Evolutionary conservation across 2,888 invertebrate species (phyloP).

Genomic region (Ophion ventricosus): DNA sequence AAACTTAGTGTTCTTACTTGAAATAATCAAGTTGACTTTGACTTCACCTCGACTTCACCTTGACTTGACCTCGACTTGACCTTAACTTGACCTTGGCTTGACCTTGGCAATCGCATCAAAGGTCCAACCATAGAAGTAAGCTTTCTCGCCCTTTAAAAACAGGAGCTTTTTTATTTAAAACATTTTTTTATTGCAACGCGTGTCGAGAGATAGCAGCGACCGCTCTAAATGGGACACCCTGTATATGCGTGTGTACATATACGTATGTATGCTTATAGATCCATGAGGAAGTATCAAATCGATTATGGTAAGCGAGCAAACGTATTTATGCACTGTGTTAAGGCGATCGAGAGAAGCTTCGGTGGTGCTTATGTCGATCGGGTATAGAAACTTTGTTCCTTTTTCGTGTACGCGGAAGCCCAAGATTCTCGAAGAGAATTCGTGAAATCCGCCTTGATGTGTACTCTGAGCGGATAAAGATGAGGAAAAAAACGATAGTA

Average conservation of each 20-base stretch:
- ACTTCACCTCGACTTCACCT: too few species aligned
- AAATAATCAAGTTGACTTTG: too few species aligned
- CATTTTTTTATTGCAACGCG: neutral
- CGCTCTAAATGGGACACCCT: neutral
- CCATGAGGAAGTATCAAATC: slow-evolving; percentile 65
- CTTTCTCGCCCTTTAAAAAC: too few species aligned
- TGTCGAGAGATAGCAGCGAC: neutral
- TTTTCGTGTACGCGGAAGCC: slow-evolving; percentile 3
- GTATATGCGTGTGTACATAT: neutral
- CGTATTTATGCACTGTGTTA: slow-evolving; percentile 54
- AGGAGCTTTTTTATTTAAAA: neutral
- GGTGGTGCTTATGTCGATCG: slow-evolving; percentile 32
- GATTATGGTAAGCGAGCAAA: slow-evolving; percentile 65
- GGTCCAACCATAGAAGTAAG: too few species aligned
- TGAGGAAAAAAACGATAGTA: slow-evolving; percentile 1
- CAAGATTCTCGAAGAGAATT: slow-evolving; percentile 45
- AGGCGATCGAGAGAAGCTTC: slow-evolving; percentile 43
- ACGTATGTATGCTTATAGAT: neutral
- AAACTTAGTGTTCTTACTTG: too few species aligned
- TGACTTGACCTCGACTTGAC: too few species aligned
- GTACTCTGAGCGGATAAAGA: slow-evolving; percentile 17
- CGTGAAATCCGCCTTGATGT: slow-evolving; percentile 29
- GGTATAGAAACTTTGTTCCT: slow-evolving; percentile 40
- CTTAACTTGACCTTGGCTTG: too few species aligned
- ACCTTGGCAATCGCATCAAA: too few species aligned